Evolutionary conservation across 2,888 invertebrate species (phyloP).

Genomic region (Drosophila histrio): DNA sequence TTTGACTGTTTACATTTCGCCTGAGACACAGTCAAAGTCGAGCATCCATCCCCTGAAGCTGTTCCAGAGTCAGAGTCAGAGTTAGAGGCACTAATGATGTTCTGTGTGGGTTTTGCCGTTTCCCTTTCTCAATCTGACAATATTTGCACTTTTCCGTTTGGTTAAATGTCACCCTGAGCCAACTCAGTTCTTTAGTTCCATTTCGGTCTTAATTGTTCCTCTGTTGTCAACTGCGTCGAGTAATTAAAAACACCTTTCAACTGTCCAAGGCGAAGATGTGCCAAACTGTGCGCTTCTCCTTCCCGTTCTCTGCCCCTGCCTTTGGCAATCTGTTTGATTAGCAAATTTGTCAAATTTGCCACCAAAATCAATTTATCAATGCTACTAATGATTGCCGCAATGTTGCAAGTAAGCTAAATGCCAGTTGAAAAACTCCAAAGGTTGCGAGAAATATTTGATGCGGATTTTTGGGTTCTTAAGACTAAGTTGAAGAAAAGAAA

Average conservation of each 20-base stretch:
- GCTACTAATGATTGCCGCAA: constrained; percentile 58
- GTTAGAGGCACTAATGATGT: constrained; percentile 70
- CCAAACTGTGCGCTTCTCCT: background rate
- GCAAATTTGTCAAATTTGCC: constrained; percentile 70
- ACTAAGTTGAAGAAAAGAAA: background rate
- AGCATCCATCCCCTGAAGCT: constrained; percentile 35
- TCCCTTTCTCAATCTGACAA: constrained; percentile 50
- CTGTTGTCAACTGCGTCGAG: constrained; percentile 66
- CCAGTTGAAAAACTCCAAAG: background rate
- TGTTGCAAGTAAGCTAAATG: constrained; percentile 1
- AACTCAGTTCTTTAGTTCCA: constrained; percentile 21
- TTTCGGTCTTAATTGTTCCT: constrained; percentile 64
- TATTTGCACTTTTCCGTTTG: constrained; percentile 80
- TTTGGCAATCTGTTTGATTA: constrained; percentile 61
- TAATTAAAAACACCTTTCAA: constrained; percentile 83
- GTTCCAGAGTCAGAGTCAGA: background rate
- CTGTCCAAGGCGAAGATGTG: constrained; percentile 58
- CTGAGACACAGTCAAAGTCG: constrained; percentile 56
- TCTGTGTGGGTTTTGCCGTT: constrained; percentile 70
- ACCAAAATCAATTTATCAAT: constrained; percentile 74
- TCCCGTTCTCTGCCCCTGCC: background rate
- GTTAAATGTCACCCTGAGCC: constrained; percentile 66
- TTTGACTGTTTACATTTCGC: constrained; percentile 10
- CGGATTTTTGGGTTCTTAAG: background rate
- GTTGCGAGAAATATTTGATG: background rate